Conservation (phyloP, 1,140 invertebrate species). For the Heliconius himera region DNA sequence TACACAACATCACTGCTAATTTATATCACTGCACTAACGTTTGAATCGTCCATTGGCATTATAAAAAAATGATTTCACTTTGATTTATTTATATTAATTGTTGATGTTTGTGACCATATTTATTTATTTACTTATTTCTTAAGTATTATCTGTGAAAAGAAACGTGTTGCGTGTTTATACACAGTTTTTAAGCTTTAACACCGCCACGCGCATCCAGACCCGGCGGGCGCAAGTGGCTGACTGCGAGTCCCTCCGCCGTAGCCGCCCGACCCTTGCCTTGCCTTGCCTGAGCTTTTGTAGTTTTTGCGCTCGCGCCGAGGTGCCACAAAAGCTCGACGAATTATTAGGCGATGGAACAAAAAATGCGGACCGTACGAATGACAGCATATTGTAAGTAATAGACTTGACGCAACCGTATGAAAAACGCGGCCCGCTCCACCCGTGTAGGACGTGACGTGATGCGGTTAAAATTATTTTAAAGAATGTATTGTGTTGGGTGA, state of each 20-base stretch:
- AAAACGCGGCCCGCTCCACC: conserved; percentile 52
- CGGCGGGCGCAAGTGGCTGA: conserved; percentile 49
- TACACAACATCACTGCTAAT: conserved; percentile 65
- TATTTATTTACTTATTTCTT: conserved; percentile 14
- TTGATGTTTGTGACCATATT: conserved; percentile 21
- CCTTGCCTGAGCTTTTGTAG: conserved; percentile 62
- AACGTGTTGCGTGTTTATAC: conserved; percentile 17
- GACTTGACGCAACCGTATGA: conserved; percentile 69
- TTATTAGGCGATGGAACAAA: conserved; percentile 73
- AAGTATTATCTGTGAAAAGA: conserved; percentile 43
- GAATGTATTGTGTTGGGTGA: conserved; percentile 59
- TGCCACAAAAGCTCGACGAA: conserved; percentile 76
- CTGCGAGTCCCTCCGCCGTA: conserved; percentile 46
- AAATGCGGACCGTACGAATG: conserved; percentile 65
- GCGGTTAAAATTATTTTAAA: conserved; percentile 71
- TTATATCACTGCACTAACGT: conserved; percentile 60
- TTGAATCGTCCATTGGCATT: conserved; percentile 49
- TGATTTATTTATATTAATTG: conserved; percentile 26
- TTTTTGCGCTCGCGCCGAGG: conserved; percentile 77
- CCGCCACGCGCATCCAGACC: conserved; percentile 37
- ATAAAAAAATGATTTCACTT: conserved; percentile 41
- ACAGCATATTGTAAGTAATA: conserved; percentile 63
- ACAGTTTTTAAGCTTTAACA: conserved; percentile 25
- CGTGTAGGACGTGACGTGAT: conserved; percentile 63
- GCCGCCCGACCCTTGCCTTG: conserved; percentile 61